Evolutionary conservation across 2,888 invertebrate species (phyloP), one percentile per base, ranked within the genome.

Genomic region (Lochmaea capreae): DNA sequence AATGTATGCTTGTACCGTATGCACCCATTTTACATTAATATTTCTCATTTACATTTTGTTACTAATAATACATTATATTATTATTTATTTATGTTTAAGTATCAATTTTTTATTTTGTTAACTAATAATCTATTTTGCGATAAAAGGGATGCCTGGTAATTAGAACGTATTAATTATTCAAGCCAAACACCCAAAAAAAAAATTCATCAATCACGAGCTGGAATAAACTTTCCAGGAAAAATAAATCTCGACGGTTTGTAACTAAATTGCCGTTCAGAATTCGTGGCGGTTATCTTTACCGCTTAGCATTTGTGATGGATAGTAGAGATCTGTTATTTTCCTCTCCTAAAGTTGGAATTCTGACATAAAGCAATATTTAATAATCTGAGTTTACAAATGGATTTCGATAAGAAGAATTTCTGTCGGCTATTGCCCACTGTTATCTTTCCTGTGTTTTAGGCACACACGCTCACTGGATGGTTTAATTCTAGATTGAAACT

Each of bases 351-450:
- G 74, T 79, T 78, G 79, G 75, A 75, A 77, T 76, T 74, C 78
- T 76, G 78, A 76, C 78, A 74, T 77, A 68, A 75, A 76, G 78
- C 83, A 79, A 84, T 84, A 84, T 83, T 84, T 83, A 84, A 84
- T 84, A 83, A 84, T 82, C 81, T 78, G 79, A 81, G 81, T 82
- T 82, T 80, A 82, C 80, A 80, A 77, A 77, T 74, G 81, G 80
- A 79, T 80, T 79, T 76, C 78, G 78, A 82, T 81, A 82, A 82
- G 80, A 77, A 78, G 74, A 77, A 77, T 79, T 76, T 79, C 76
- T 76, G 76, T 74, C 78, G 54, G 79, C 79, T 82, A 82, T 82
- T 81, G 79, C 73, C 70, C 80, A 83, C 79, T 82, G 81, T 81
- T 78, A 81, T 82, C 81, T 80, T 77, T 75, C 76, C 79, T 70